These are phyloP conservation scores for Sebastes cheni DNA, from an alignment of 2,797 vertebrate genomes.

Conservation along the genomic window DNA sequence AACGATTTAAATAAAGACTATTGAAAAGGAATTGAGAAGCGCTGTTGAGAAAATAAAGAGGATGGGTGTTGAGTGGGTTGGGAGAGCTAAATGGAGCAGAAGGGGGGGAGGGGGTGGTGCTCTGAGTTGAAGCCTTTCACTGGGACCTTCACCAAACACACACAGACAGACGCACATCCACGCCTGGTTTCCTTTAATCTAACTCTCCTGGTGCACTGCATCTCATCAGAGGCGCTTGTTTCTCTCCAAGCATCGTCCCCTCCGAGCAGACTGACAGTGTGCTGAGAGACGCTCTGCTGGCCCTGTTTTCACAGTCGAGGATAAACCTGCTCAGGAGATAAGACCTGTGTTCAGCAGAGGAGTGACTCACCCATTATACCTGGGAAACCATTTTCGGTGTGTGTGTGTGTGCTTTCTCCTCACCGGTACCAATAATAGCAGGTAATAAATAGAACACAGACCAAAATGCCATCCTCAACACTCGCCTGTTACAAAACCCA, in stretches of 20 bases:
- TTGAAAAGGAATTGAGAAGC: slow-evolving; percentile 19
- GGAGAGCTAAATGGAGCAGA: slow-evolving; percentile 35
- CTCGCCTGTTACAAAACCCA: slow-evolving; percentile 58
- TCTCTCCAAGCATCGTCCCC: slow-evolving; percentile 17
- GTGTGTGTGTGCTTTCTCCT: slow-evolving; percentile 7
- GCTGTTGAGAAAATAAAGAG: slow-evolving; percentile 17
- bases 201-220: slow-evolving; percentile 35
- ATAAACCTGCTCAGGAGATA: slow-evolving; percentile 75
- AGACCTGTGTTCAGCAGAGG: slow-evolving; percentile 56
- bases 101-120: no score
- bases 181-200: slow-evolving; percentile 54
- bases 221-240: slow-evolving; percentile 45
- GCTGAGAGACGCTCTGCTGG: slow-evolving; percentile 38
- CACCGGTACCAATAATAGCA: slow-evolving; percentile 74
- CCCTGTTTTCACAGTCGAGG: slow-evolving; percentile 43
- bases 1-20: slow-evolving; percentile 35
- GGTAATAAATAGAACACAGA: slow-evolving; percentile 72
- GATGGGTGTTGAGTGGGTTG: slow-evolving; percentile 34
- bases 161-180: slow-evolving; percentile 15
- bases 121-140: neutral
- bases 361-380: slow-evolving; percentile 78
- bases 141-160: slow-evolving; percentile 21
- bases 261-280: slow-evolving; percentile 25
- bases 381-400: slow-evolving; percentile 36
- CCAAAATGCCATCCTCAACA: slow-evolving; percentile 62